Base-by-base conservation (phyloP, 2,797 vertebrate species). In the Avahi laniger region DNA sequence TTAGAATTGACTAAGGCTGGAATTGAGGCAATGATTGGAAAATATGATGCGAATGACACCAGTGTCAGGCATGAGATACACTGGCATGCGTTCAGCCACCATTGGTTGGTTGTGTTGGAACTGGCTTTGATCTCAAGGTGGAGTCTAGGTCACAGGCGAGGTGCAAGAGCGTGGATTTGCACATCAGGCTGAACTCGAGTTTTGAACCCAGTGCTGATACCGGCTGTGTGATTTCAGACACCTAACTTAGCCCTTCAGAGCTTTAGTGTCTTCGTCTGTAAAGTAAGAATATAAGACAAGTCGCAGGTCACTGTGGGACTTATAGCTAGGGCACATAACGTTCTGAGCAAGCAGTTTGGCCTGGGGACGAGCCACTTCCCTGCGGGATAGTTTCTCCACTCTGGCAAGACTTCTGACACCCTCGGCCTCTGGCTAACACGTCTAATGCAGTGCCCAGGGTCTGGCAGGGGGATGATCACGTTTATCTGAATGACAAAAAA, bases 31-130 rank as follows among this genome's bases (percentile, higher is more conserved):
- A 0, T 0, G 0, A 13, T 41, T 63, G 14, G 63, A 54, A 93
- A n/a, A 17, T 48, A 12, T 7, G 14, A 35, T 2, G 6, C 18
- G 20, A 76, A 10, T 5, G 15, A 35, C 14, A 1, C 4, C 4
- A 24, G 17, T 0, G 5, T 20, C 41, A 4, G 35, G 12, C 65
- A 30, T 0, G 1, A 4, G 0, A 0, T 10, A 7, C 38, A 6
- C n/a, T 3, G 5, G 11, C 5, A 9, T 6, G 2, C 14, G 15
- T 50, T 30, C 30, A 17, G 17, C 6, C 7, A 18, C 24, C 63
- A 30, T 57, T 61, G 50, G 33, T 26, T 30, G 61, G 10, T 46
- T 72, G 48, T 52, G 14, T 33, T 59, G 48, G 48, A 48, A 78
- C 12, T 11, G 41, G 33, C 78, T 88, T 72, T 48, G 35, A 26